Conservation (phyloP, 1,140 invertebrate species). For the Bombus consobrinus region DNA sequence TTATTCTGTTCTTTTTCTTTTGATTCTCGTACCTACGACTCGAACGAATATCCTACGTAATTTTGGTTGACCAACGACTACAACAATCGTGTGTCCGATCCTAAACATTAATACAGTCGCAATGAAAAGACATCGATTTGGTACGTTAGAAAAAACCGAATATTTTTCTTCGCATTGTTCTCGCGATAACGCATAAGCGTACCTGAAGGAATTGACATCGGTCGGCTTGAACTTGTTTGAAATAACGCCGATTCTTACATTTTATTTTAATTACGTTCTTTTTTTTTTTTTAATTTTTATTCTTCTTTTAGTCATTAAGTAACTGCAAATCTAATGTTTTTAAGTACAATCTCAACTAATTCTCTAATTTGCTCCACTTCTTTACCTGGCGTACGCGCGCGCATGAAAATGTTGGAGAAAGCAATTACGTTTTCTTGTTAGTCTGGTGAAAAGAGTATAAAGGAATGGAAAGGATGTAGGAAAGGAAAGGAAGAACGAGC, state of each 20-base stretch:
- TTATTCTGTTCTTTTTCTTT: conserved; percentile 8
- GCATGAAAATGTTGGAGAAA: conserved; percentile 40
- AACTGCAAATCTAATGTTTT: conserved; percentile 41
- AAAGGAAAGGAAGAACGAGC: conserved; percentile 60
- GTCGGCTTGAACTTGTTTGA: conserved; percentile 56
- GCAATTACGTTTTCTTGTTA: conserved; percentile 35
- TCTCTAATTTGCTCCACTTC: conserved; percentile 30
- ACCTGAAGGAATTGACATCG: conserved; percentile 68
- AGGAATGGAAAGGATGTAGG: conserved; percentile 20
- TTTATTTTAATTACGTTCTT: conserved; percentile 15
- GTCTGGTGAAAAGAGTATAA: conserved; percentile 19
- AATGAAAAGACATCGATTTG: conserved; percentile 56
- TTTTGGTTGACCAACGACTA: conserved; percentile 50
- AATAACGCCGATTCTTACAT: conserved; percentile 45
- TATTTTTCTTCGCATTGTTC: conserved; percentile 38
- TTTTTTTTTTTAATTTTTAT: neutral
- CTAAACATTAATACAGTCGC: conserved; percentile 41
- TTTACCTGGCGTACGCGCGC: conserved; percentile 30
- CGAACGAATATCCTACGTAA: conserved; percentile 45
- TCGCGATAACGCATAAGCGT: conserved; percentile 61
- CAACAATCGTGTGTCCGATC: conserved; percentile 45
- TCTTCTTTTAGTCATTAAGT: conserved; percentile 22
- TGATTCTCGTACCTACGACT: conserved; percentile 41
- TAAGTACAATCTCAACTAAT: conserved; percentile 26
- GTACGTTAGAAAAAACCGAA: conserved; percentile 53